Percentiles rank a stretch among this genome's conserved stretches.
Evolutionary conservation across 2,113 vertebrate genomes (phyloP).

Genomic region (Rousettus leschenaultii): DNA sequence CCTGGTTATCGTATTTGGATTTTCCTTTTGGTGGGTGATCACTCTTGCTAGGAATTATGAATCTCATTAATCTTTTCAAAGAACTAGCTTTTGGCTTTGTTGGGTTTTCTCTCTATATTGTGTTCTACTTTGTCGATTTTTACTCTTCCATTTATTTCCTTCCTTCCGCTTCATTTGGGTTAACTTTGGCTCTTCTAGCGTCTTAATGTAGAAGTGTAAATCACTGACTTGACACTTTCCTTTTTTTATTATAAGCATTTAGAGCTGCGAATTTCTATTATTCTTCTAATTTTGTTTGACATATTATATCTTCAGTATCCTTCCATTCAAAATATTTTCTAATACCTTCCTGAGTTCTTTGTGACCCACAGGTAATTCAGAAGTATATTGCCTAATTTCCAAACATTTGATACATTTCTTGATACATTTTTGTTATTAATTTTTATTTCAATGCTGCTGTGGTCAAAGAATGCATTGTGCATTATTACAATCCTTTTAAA

Average conservation of each 20-base stretch:
- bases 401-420: neutral
- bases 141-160: neutral
- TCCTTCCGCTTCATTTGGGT: neutral
- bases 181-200: neutral
- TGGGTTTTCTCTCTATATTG: neutral
- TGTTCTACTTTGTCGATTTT: neutral
- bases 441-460: neutral
- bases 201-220: neutral
- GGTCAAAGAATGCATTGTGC: neutral
- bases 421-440: neutral
- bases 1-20: neutral
- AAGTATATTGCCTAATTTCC: neutral
- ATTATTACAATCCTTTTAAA: neutral
- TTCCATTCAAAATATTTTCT: neutral
- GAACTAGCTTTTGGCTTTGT: neutral
- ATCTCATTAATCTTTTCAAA: conserved; percentile 22
- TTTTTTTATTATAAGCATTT: neutral
- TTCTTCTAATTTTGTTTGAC: neutral
- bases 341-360: neutral
- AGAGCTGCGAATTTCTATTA: neutral
- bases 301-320: neutral
- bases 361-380: neutral
- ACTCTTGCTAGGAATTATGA: neutral
- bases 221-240: neutral
- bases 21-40: neutral